phyloP scores from a whole-genome alignment of 2,888 invertebrate species.

The Andrena bicolor region DNA sequence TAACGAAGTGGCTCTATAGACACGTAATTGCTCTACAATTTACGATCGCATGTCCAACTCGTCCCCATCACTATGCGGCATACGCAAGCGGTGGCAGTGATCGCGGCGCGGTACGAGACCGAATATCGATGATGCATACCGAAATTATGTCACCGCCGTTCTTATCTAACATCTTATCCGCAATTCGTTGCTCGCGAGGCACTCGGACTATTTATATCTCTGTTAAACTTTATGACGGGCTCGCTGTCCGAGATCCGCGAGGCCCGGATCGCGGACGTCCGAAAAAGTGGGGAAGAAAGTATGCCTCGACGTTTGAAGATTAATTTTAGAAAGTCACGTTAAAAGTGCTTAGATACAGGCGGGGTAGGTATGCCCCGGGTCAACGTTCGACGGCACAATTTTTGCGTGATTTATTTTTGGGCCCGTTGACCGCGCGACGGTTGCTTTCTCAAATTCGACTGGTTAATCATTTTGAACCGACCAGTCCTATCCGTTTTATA shows the following conservation, averaged over 20 bases:
- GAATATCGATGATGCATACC: conserved; percentile 46
- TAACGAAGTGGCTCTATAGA: too few relatives aligned
- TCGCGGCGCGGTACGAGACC: background rate
- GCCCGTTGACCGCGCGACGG: background rate
- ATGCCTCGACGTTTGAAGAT: background rate
- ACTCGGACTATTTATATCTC: background rate
- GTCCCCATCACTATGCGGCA: background rate
- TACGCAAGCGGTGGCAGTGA: conserved; percentile 9
- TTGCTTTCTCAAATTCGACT: background rate
- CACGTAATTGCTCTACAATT: background rate
- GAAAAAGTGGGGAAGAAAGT: background rate
- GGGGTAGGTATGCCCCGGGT: background rate
- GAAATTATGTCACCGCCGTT: conserved; percentile 52
- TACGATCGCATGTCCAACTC: background rate
- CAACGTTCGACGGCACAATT: conserved; percentile 4
- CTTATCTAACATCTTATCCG: conserved; percentile 16
- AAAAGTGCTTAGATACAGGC: background rate
- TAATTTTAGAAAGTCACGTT: conserved; percentile 12
- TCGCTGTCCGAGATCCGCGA: too few relatives aligned
- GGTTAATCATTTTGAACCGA: background rate
- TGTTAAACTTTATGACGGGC: background rate
- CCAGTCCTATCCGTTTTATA: too few relatives aligned
- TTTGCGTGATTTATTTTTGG: background rate
- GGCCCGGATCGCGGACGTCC: background rate
- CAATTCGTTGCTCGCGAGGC: background rate